Conservation (phyloP, 2,113 vertebrate species). For the Synchiropus splendidus region DNA sequence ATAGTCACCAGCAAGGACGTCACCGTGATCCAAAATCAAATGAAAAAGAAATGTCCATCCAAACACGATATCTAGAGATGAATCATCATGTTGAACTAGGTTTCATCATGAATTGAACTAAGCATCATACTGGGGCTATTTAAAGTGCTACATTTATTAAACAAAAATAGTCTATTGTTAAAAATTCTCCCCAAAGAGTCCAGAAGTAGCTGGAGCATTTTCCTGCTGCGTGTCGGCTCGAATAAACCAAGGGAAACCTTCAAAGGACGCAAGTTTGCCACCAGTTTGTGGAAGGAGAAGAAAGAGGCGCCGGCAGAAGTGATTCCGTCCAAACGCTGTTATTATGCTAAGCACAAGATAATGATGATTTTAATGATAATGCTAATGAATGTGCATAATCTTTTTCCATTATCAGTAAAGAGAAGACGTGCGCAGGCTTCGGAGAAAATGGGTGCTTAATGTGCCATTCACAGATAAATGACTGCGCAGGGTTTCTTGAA, state of each 20-base stretch:
- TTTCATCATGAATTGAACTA: too few species aligned
- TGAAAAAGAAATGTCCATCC: too few species aligned
- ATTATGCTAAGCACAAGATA: slow-evolving; percentile 41
- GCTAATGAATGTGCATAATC: slow-evolving; percentile 62
- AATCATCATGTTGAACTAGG: too few species aligned
- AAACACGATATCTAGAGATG: too few species aligned
- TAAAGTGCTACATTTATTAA: too few species aligned
- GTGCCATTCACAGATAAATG: slow-evolving; percentile 44
- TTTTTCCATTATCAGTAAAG: slow-evolving; percentile 48
- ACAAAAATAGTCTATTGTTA: too few species aligned
- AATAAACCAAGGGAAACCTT: slow-evolving; percentile 10
- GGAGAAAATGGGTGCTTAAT: slow-evolving; percentile 42
- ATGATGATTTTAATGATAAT: slow-evolving; percentile 57
- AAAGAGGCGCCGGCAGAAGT: slow-evolving; percentile 14
- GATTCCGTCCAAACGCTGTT: slow-evolving; percentile 24
- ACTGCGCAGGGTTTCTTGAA: slow-evolving; percentile 20
- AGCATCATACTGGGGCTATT: too few species aligned
- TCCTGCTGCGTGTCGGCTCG: slow-evolving; percentile 6
- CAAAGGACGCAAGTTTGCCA: slow-evolving; percentile 11
- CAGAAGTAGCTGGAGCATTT: too few species aligned
- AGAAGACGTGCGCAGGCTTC: slow-evolving; percentile 20
- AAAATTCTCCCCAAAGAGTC: too few species aligned
- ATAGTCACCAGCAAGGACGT: too few species aligned
- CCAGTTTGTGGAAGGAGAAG: neutral
- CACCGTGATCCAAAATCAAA: too few species aligned